phyloP scores from a whole-genome alignment of 2,797 vertebrate species.

The Micropoecilia bifurca region DNA sequence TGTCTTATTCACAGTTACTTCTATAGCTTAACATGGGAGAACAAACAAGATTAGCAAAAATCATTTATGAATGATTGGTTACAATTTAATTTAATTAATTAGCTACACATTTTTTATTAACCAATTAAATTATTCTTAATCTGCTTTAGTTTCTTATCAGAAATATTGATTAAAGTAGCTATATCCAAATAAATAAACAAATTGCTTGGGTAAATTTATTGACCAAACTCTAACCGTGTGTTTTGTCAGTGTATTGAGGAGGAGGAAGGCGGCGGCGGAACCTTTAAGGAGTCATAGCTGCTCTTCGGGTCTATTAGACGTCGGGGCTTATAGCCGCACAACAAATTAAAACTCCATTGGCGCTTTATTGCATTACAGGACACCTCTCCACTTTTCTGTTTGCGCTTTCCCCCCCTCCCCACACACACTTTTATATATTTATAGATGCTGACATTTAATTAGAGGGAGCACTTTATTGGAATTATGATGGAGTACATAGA shows the following conservation, averaged over 20 bases:
- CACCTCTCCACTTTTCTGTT: slow-evolving; percentile 21
- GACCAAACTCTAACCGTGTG: neutral
- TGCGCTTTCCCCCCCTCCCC: neutral
- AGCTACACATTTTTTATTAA: neutral
- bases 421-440: neutral
- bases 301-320: slow-evolving; percentile 89
- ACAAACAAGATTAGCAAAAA: neutral
- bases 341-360: slow-evolving; percentile 81
- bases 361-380: slow-evolving; percentile 54
- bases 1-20: neutral
- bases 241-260: neutral
- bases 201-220: neutral
- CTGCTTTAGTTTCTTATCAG: neutral
- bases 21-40: neutral
- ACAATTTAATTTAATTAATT: neutral
- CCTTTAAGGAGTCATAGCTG: slow-evolving; percentile 71
- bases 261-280: slow-evolving; percentile 72
- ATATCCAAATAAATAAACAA: neutral
- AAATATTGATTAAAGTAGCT: neutral
- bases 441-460: slow-evolving; percentile 63
- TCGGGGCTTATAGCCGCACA: slow-evolving; percentile 82
- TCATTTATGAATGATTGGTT: neutral
- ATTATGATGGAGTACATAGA: slow-evolving; percentile 97
- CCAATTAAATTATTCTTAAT: neutral
- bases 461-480: slow-evolving; percentile 37